Conservation (phyloP, 2,888 invertebrate species). For the Drosophila formosana region DNA sequence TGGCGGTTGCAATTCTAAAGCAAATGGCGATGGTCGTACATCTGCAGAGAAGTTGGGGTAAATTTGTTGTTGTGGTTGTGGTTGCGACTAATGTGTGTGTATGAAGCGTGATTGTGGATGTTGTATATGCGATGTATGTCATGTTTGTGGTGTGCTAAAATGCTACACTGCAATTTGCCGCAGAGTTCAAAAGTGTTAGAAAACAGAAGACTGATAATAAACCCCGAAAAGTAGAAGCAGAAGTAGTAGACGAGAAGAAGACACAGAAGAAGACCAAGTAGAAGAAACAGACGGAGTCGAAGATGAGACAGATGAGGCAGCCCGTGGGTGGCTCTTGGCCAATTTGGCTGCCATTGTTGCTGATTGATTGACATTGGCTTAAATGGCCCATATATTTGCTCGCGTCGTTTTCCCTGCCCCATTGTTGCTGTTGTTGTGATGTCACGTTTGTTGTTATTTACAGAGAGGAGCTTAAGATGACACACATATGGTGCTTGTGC, state of each 20-base stretch:
- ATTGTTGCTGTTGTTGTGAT: slow-evolving; percentile 30
- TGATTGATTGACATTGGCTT: slow-evolving; percentile 79
- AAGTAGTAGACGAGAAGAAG: slow-evolving; percentile 33
- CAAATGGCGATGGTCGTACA: slow-evolving; percentile 83
- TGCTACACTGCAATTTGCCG: slow-evolving; percentile 34
- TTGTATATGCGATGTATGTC: not conserved
- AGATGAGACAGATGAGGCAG: slow-evolving; percentile 52
- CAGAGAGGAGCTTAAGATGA: slow-evolving; percentile 28
- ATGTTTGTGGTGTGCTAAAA: slow-evolving; percentile 5
- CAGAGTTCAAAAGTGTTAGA: slow-evolving; percentile 46
- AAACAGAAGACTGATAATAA: slow-evolving; percentile 30
- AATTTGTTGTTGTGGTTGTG: slow-evolving; percentile 49
- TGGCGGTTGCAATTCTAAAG: slow-evolving; percentile 84
- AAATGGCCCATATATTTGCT: slow-evolving; percentile 68
- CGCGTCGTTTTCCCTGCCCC: not conserved
- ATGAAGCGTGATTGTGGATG: slow-evolving; percentile 3
- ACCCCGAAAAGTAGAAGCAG: slow-evolving; percentile 15
- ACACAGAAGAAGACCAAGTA: slow-evolving; percentile 10
- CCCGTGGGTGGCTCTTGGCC: slow-evolving; percentile 54
- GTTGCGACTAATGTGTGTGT: slow-evolving; percentile 12
- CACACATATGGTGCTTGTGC: slow-evolving; percentile 8
- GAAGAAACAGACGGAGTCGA: not conserved
- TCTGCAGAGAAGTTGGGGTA: slow-evolving; percentile 78
- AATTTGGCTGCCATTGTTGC: slow-evolving; percentile 72
- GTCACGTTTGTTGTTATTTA: slow-evolving; percentile 53